phyloP scores from a whole-genome alignment of 1,140 invertebrate species.

The Drosophila yakuba region DNA sequence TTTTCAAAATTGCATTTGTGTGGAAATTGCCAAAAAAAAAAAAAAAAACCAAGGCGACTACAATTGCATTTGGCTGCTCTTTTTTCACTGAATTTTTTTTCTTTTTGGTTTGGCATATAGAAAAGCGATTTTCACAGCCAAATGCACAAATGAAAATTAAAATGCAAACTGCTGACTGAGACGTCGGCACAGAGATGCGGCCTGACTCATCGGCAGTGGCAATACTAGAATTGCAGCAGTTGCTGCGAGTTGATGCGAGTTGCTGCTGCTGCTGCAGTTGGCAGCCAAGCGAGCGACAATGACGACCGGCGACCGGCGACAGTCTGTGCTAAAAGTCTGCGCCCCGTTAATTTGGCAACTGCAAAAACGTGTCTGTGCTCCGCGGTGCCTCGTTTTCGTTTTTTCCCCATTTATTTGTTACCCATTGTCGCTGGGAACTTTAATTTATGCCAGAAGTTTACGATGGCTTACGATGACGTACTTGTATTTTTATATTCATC shows the following conservation, averaged over 20 bases:
- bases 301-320: slow-evolving; percentile 61
- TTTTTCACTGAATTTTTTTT: not conserved
- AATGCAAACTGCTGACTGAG: slow-evolving; percentile 63
- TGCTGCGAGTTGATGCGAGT: slow-evolving; percentile 6
- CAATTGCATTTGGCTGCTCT: slow-evolving; percentile 20
- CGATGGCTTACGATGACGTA: slow-evolving; percentile 6
- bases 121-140: slow-evolving; percentile 69
- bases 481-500: not conserved
- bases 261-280: slow-evolving; percentile 44
- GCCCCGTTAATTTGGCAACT: slow-evolving; percentile 71
- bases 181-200: slow-evolving; percentile 24
- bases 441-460: slow-evolving; percentile 2
- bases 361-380: slow-evolving; percentile 31
- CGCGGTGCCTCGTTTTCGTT: not conserved
- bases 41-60: slow-evolving; percentile 3
- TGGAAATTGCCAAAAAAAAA: slow-evolving; percentile 29
- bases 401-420: slow-evolving; percentile 20
- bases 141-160: slow-evolving; percentile 74
- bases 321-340: slow-evolving; percentile 65
- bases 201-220: slow-evolving; percentile 52
- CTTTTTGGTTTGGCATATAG: slow-evolving; percentile 39
- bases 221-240: slow-evolving; percentile 20
- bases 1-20: slow-evolving; percentile 55
- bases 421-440: slow-evolving; percentile 14
- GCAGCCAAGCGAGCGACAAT: slow-evolving; percentile 44